Evolutionary conservation across 2,113 vertebrate species (phyloP), one percentile per base, ranked within the genome.

Genomic region (Semicossyphus pulcher): DNA sequence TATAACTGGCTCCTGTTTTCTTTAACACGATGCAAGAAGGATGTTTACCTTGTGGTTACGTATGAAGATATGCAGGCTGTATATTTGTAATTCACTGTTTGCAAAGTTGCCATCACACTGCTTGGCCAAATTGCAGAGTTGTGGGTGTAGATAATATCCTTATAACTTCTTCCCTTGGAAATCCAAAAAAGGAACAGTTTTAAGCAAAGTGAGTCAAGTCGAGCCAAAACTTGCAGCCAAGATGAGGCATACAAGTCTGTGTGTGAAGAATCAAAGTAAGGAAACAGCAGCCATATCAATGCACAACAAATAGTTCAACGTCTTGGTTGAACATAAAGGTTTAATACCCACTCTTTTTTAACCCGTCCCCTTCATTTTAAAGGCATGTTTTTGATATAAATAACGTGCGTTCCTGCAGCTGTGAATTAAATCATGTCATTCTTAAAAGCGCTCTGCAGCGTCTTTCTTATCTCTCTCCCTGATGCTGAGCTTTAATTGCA

Each of bases 281-380:
- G 25, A 42, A 59, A 60, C 18, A 41, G 45, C 23, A 53, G 51
- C 32, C 63, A 66, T 58, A 68, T 72, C n/a, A n/a, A n/a, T n/a
- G n/a, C n/a, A n/a, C n/a, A n/a, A n/a, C n/a, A n/a, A n/a, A n/a
- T n/a, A n/a, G n/a, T n/a, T n/a, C n/a, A n/a, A n/a, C n/a, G n/a
- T n/a, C n/a, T 75, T 29, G 29, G 28, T 26, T 52, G 15, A 26
- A 54, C 7, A 47, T 68, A 21, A 58, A 34, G 42, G 53, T 59
- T 58, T 49, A 61, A 52, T 34, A 28, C 14, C n/a, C 26, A 23
- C 15, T n/a, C 32, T 49, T 32, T 7, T 69, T 58, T 29, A 44
- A 60, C 2, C 8, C 45, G 18, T 32, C n/a, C 10, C 10, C 15
- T 58, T 48, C 36, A 59, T 68, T 59, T 21, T 23, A 34, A 67